Evolutionary conservation across 1,140 invertebrate genomes (phyloP).

Genomic region (Drosophila bifasciata): DNA sequence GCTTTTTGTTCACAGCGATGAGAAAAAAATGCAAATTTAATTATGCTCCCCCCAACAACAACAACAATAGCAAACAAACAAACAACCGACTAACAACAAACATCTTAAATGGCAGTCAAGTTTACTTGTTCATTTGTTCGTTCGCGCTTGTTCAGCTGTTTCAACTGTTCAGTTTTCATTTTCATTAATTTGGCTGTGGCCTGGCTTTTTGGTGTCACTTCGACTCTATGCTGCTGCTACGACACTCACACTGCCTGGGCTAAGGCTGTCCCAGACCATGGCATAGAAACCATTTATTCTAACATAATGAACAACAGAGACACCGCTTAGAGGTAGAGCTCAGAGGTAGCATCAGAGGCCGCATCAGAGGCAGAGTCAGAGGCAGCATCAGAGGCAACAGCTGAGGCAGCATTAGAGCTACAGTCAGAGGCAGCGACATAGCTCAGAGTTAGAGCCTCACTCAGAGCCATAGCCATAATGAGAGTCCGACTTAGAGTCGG

Average conservation of each 20-base stretch:
- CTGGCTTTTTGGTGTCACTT: constrained; percentile 43
- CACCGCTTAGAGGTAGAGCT: constrained; percentile 3
- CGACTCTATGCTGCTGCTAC: no score
- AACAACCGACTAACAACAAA: constrained; percentile 11
- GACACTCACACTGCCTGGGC: constrained; percentile 9
- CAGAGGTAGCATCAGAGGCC: no score
- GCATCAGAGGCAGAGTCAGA: no score
- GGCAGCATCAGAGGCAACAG: no score
- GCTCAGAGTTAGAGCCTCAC: constrained; percentile 10
- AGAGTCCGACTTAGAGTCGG: no score
- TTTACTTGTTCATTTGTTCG: constrained; percentile 42
- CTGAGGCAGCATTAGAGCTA: no score
- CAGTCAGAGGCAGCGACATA: no score
- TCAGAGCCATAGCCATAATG: no score
- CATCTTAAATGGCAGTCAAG: constrained; percentile 42
- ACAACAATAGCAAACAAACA: no score
- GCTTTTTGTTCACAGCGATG: constrained; percentile 56
- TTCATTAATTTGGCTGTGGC: constrained; percentile 44
- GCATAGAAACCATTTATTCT: constrained; percentile 69
- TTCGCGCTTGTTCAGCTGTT: constrained; percentile 12
- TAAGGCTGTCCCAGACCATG: constrained; percentile 64
- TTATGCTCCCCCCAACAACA: constrained; percentile 40
- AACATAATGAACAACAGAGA: constrained; percentile 56
- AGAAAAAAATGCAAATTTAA: constrained; percentile 71
- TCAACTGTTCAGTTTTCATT: constrained; percentile 6